Base-by-base conservation (phyloP, 2,888 invertebrate genomes). In the Diogma glabrata region DNA sequence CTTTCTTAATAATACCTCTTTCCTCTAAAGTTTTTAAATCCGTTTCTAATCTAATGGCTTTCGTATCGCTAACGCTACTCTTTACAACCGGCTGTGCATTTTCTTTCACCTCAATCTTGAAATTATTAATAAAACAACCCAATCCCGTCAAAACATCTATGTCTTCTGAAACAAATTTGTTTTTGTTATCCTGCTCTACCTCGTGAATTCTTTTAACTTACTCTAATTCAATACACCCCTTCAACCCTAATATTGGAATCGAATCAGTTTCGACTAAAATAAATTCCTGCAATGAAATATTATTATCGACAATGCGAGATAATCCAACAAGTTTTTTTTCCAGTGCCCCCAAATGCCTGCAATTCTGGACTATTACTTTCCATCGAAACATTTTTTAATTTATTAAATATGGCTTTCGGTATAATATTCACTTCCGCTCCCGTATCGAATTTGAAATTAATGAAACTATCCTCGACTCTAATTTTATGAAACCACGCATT, bases 241-340 rank as follows among this genome's bases (percentile, higher is more conserved):
- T 23, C n/a, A 49, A 24, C 2, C 49, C 52, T 26, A 52, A 19
- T 10, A 51, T 51, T 10, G 51, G 51, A 2, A 20, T 16, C 10
- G 36, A 12, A 17, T 14, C 22, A 10, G 22, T 6, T 12, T 51
- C 19, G 3, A 20, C 22, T 36, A 47, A 19, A 8, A 47, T n/a
- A 51, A 51, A 51, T 12, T 22, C 23, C n/a, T 36, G 22, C 2
- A n/a, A 8, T 5, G 17, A 17, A 7, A 14, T 36, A 10, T 47
- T 17, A 23, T 51, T 47, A 36, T 38, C 20, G 1, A 17, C 8
- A 7, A 5, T 24, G 26, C 51, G 47, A 3, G 2, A 14, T 14
- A 2, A 14, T 36, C 8, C 36, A 33, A 16, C 28, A 2, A 8
- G 30, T 14, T 16, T 36, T 8, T 12, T 36, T 22, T 8, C 4